Base-by-base conservation (phyloP, 1,140 invertebrate genomes). In the Rhopalosiphum maidis region DNA sequence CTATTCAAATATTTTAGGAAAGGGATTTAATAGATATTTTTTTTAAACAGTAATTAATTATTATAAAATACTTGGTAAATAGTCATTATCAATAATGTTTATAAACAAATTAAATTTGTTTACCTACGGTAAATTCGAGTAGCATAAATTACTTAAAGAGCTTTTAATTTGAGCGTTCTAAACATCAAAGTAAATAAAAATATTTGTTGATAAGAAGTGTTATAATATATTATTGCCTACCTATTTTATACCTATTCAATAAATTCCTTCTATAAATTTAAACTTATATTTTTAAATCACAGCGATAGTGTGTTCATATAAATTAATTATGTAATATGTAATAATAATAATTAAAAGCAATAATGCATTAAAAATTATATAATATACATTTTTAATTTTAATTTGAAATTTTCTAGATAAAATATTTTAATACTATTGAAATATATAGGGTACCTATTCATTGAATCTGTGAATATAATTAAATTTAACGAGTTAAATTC, bases 101-200 rank as follows among this genome's bases (percentile, higher is more conserved):
- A 77, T n/a, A n/a, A 30, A n/a, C 60, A 77, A 77, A n/a, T n/a
- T n/a, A 77, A 77, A 77, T 77, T 77, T 77, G 30, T 77, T 77
- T 77, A n/a, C 60, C 15, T 6, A 18, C 15, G 18, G 60, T 77
- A 77, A 77, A n/a, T 77, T 77, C 15, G 30, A 77, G 15, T n/a
- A 77, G 15, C 60, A 6, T n/a, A 4, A n/a, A 77, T 5, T 77
- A n/a, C 6, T 77, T 77, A n/a, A 77, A 77, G 60, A 77, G 30
- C 30, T 77, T 77, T 77, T 77, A 77, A 77, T 77, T 77, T 77
- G 5, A 77, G 30, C 18, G 60, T 77, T n/a, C n/a, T 77, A 15
- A 77, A 77, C n/a, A 77, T 35, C 60, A n/a, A 77, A n/a, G 15
- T 77, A 77, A 77, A 77, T 77, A 77, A 77, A n/a, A 77, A n/a